These are phyloP conservation scores for Eilema sororculum DNA, from an alignment of 2,888 invertebrate genomes.

Conservation along the genomic window DNA sequence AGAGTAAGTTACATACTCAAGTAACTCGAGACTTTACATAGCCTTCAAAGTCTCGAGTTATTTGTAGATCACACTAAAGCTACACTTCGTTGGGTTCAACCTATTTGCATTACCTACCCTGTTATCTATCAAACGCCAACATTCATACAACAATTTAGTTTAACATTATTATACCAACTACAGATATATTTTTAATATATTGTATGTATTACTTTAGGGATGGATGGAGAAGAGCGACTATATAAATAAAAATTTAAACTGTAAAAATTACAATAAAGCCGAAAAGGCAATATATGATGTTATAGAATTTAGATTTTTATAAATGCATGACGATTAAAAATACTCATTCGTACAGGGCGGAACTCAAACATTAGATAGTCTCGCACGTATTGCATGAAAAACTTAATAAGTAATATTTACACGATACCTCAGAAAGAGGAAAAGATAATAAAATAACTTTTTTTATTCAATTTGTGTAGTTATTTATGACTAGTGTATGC, in stretches of 20 bases:
- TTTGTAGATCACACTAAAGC: conserved; percentile 51
- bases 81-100: conserved; percentile 76
- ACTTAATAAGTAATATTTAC: conserved; percentile 48
- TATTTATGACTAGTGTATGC: conserved; percentile 70
- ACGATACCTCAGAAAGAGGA: conserved; percentile 34
- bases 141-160: conserved; percentile 62
- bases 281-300: conserved; percentile 2
- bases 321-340: conserved; percentile 48
- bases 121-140: conserved; percentile 70
- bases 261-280: conserved; percentile 24
- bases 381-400: conserved; percentile 31
- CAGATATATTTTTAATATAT: conserved; percentile 52
- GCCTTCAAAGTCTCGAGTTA: background rate
- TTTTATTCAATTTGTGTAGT: conserved; percentile 47
- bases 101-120: conserved; percentile 78
- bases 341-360: conserved; percentile 37
- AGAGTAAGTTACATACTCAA: conserved; percentile 10
- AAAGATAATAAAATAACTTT: conserved; percentile 46
- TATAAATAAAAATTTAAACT: conserved; percentile 40
- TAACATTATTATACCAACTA: conserved; percentile 48
- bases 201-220: conserved; percentile 60
- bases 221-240: conserved; percentile 70
- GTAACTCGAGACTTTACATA: conserved; percentile 1
- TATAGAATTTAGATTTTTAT: conserved; percentile 22
- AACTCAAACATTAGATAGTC: conserved; percentile 23